phyloP scores from a whole-genome alignment of 2,797 vertebrate species.

The Sebastes iracundus region DNA sequence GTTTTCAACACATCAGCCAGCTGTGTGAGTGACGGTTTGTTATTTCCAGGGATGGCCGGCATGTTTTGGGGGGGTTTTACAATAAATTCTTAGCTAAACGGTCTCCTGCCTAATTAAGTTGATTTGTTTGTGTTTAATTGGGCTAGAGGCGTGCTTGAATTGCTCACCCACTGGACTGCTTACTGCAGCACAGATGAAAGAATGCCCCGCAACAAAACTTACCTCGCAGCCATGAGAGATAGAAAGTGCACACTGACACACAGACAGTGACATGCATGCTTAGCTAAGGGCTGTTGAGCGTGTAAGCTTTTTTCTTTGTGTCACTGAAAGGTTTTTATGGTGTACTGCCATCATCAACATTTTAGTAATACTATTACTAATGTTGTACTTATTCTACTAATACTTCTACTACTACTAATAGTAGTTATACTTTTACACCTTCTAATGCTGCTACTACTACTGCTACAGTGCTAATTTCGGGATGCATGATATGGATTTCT shows the following conservation, averaged over 20 bases:
- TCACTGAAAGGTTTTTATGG: neutral
- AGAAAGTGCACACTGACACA: conserved; percentile 1
- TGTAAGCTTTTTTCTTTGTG: neutral
- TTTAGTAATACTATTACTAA: too few relatives aligned
- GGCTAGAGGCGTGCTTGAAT: conserved; percentile 4
- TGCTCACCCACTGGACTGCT: conserved; percentile 30
- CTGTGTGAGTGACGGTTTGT: neutral
- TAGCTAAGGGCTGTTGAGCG: neutral
- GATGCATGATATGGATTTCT: too few relatives aligned
- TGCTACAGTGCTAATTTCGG: neutral
- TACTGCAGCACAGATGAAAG: conserved; percentile 15
- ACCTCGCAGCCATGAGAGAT: neutral
- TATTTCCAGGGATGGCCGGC: neutral
- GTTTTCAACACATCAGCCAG: neutral
- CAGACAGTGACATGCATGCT: neutral
- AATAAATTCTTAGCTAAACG: conserved; percentile 26
- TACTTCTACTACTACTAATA: neutral
- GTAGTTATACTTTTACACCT: neutral
- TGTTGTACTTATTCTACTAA: neutral
- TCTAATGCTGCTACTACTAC: neutral
- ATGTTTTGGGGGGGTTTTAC: neutral
- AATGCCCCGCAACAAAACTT: neutral
- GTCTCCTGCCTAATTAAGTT: conserved; percentile 29
- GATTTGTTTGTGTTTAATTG: conserved; percentile 53
- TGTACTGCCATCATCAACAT: neutral